Base-by-base conservation (phyloP, 1,140 invertebrate genomes). In the Hycleus phaleratus region DNA sequence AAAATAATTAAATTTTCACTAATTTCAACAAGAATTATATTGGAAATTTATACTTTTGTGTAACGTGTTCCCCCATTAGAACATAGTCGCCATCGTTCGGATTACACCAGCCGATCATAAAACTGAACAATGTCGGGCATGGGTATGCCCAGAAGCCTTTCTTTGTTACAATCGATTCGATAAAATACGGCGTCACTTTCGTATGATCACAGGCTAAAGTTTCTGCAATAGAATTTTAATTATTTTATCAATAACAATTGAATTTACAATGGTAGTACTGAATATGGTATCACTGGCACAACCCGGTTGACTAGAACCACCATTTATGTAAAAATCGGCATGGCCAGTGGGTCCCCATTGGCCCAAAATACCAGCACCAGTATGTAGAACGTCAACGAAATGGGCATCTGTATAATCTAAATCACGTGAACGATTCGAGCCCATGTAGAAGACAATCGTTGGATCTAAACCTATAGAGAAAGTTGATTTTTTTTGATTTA, bases 271-370 rank as follows among this genome's bases (percentile, higher is more conserved):
- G 3, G 78, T 85, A 18, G 18, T 80, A 90, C 88, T 84, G 65
- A 91, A 87, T 43, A 91, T 77, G 2, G 86, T 89, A 49, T 86
- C 78, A 43, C 85, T 85, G 0, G 85, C 83, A 68, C 91, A 94
- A 47, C 90, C 91, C 2, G 91, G 91, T 66, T 94, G 91, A 64
- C 86, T 86, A 42, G 87, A 89, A 38, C 91, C 91, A 7, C 91
- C 91, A 69, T 94, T 93, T 25, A 92, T 86, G 74, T 93, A 93
- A 73, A 92, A 94, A 71, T 94, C 91, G 7, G 88, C 88, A 70
- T 93, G 90, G 0, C 90, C 91, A 64, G 85, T 90, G 1, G 88
- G 87, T 2, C 88, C 87, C 88, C 88, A 91, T 68, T 91, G 87
- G 0, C 88, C 87, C 11, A 91, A 76, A 48, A 91, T 87, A 0